Evolutionary conservation across 2,797 vertebrate genomes (phyloP), one percentile per base, ranked within the genome.

Genomic region (Oryzias sinensis): DNA sequence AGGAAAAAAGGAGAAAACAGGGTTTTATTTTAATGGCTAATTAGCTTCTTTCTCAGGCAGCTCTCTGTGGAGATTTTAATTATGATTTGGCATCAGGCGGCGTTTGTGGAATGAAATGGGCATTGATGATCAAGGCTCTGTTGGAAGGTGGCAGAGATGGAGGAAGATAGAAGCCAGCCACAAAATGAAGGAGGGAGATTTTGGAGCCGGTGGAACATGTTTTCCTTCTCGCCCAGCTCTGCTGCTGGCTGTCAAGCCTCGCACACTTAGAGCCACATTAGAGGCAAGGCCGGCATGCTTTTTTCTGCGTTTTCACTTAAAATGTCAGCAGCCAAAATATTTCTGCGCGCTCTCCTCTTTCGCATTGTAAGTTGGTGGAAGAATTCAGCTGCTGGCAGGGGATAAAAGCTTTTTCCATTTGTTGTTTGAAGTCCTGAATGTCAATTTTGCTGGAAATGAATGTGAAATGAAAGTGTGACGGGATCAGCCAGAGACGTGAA

Each of bases 61-160:
- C 74, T 83, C 78, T 82, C 81, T 79, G 72, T 77, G 70, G 82
- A 88, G 88, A 89, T 91, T 90, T 88, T 89, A 89, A 91, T 91
- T 90, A 91, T 89, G 84, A 90, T 90, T 84, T 85, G 85, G 86
- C 80, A 74, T 86, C 76, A 66, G 76, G 62, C 58, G 33, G 61
- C 50, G 1, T 84, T 84, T 78, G 70, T 76, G 68, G 68, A 81
- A 87, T 85, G 76, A 87, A 87, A 88, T 86, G 81, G 83, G 79
- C 29, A 33, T 60, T 74, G 73, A 61, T 88, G 83, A 86, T 88
- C 75, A 82, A 84, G 75, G 78, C 79, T 69, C 65, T 61, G 70
- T 79, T 81, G 72, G 74, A 83, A 71, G 65, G 73, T 74, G 74
- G 72, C n/a, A 22, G 61, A 79, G 82, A 86, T 79, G 58, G 65